Evolutionary conservation across 2,113 vertebrate species (phyloP), one percentile per base, ranked within the genome.

Genomic region (Sander lucioperca): DNA sequence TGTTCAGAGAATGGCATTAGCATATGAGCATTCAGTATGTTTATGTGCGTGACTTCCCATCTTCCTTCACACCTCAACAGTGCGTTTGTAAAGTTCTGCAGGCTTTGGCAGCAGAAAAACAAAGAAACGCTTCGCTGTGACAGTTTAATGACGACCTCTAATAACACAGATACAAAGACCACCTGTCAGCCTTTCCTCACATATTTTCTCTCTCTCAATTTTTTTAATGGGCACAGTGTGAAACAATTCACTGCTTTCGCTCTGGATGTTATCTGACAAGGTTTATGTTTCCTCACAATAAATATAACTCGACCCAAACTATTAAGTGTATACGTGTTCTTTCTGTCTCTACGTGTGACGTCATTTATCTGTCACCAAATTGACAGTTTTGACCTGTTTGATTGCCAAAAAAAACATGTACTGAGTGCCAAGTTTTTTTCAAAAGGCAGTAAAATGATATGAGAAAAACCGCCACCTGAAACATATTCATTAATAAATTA

Each of bases 91-190:
- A 74, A 54, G 30, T 56, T 67, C 47, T 36, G 36, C 58, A 36
- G 43, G 23, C 69, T 62, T 27, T 77, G 19, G 13, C 61, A 47
- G 71, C 83, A 71, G 77, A n/a, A 23, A 25, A 65, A 67, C 27
- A 69, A 51, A 53, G 48, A 18, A 19, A 70, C 11, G 25, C 61
- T 56, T n/a, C 54, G 47, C 71, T 56, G 48, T 54, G 74, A 59
- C 54, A 75, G 48, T 57, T 65, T 71, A 70, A 80, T 80, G 66
- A 87, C 18, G 15, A 79, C 76, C 30, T 65, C 70, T 63, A 21
- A 66, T n/a, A 50, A 80, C 13, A 47, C 25, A 45, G 12, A 33
- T 13, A 82, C 45, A 78, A 70, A 82, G 15, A 51, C 4, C 50
- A 70, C 75, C 63, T 18, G 74, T 73, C 66, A 65, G 36, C 39